Percentiles rank a stretch among this genome's conserved stretches.
Evolutionary conservation across 2,797 vertebrate species (phyloP).

Genomic region (Clarias platycephalus): DNA sequence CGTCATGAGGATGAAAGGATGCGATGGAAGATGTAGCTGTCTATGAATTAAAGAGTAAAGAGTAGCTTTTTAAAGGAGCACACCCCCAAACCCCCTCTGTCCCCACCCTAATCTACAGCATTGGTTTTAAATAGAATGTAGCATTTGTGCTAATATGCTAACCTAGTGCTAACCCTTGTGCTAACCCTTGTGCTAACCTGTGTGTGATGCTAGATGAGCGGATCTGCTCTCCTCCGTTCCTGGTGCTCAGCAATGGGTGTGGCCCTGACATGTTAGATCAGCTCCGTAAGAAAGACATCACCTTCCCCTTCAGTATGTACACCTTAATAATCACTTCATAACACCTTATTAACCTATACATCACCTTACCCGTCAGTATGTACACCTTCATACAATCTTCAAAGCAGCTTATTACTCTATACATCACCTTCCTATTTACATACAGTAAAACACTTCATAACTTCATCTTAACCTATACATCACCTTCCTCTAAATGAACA

Average conservation of each 20-base stretch:
- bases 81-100: background rate
- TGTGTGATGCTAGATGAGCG: slow-evolving; percentile 67
- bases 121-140: background rate
- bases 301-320: slow-evolving; percentile 89
- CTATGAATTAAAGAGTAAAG: background rate
- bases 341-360: slow-evolving; percentile 24
- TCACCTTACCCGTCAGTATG: slow-evolving; percentile 71
- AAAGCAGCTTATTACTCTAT: background rate
- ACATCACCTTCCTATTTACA: slow-evolving; percentile 82
- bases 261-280: slow-evolving; percentile 77
- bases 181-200: background rate
- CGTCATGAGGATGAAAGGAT: background rate
- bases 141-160: background rate
- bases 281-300: slow-evolving; percentile 80
- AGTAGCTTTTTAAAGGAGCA: background rate
- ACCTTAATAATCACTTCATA: background rate
- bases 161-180: background rate
- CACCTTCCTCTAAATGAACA: too few relatives aligned
- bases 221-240: slow-evolving; percentile 84
- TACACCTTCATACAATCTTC: background rate
- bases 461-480: background rate
- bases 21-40: background rate
- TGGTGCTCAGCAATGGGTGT: slow-evolving; percentile 80
- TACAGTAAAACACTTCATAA: slow-evolving; percentile 56
- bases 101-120: background rate